A percentile compares a stretch with the other conserved stretches of the same genome.
Conservation (phyloP, 2,113 vertebrate genomes). For the Chloropsis cyanopogon region DNA sequence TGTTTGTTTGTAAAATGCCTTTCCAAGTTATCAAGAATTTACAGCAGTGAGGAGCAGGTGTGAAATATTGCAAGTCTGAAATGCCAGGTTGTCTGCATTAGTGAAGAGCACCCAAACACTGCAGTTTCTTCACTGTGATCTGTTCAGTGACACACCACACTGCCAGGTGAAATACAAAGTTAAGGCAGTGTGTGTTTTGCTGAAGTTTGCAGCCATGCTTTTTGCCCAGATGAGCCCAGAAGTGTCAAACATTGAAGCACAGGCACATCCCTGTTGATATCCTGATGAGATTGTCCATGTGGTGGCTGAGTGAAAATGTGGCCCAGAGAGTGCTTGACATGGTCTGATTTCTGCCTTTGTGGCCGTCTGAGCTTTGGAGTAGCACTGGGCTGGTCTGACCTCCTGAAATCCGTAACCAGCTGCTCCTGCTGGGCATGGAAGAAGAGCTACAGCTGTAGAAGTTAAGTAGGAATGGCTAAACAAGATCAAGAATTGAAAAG, state of each 20-base stretch:
- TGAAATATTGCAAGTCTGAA: not conserved
- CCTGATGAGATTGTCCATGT: not conserved
- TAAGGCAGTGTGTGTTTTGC: not conserved
- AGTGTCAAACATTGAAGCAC: not conserved
- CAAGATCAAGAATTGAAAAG: slow-evolving; percentile 11
- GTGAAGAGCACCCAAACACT: not conserved
- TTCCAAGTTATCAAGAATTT: not conserved
- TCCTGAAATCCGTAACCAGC: not conserved
- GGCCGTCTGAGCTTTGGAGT: not conserved
- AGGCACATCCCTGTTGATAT: not conserved
- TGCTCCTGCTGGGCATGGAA: not conserved
- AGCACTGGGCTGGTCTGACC: not conserved
- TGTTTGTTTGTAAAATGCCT: not conserved
- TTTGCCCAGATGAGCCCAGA: not conserved
- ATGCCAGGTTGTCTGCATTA: not conserved
- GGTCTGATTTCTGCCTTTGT: not conserved
- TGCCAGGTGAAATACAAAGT: not conserved
- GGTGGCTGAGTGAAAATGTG: not conserved
- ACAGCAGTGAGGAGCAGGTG: not conserved
- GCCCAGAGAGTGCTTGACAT: not conserved
- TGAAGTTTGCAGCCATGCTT: not conserved
- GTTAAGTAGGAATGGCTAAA: slow-evolving; percentile 48
- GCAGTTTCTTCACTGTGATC: not conserved
- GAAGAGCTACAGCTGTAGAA: not conserved
- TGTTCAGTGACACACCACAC: accelerated